Evolutionary conservation across 2,113 vertebrate genomes (phyloP).

Genomic region (Galbula dea): DNA sequence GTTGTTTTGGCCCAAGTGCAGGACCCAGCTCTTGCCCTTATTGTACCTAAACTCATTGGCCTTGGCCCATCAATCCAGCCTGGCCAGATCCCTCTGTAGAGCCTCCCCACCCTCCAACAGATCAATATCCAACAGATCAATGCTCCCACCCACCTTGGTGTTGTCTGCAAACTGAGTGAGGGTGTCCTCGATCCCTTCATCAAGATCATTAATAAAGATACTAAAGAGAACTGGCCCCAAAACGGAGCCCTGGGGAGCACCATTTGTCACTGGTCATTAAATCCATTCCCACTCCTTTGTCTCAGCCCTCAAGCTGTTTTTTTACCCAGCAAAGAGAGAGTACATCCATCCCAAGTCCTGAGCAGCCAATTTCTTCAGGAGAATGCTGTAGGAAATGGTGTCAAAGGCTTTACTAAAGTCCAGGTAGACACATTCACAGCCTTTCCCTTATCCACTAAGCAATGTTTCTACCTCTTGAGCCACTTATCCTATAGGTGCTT

Average conservation of each 20-base stretch:
- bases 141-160: too few relatives aligned
- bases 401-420: not conserved
- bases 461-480: not conserved
- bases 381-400: not conserved
- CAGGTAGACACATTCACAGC: not conserved
- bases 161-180: not conserved
- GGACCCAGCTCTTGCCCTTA: too few relatives aligned
- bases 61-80: too few relatives aligned
- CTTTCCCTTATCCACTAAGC: not conserved
- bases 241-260: not conserved
- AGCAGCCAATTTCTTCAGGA: not conserved
- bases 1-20: too few relatives aligned
- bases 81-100: too few relatives aligned
- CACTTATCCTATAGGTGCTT: fast-evolving
- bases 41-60: not conserved
- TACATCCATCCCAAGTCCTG: not conserved
- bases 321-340: not conserved
- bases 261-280: not conserved
- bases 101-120: not conserved
- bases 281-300: not conserved
- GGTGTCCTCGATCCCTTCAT: not conserved
- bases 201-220: too few relatives aligned
- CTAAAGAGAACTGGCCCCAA: not conserved
- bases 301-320: not conserved
- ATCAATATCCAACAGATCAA: not conserved